Conservation (phyloP, 2,797 vertebrate genomes). For the Gadopsis bispinosus region DNA sequence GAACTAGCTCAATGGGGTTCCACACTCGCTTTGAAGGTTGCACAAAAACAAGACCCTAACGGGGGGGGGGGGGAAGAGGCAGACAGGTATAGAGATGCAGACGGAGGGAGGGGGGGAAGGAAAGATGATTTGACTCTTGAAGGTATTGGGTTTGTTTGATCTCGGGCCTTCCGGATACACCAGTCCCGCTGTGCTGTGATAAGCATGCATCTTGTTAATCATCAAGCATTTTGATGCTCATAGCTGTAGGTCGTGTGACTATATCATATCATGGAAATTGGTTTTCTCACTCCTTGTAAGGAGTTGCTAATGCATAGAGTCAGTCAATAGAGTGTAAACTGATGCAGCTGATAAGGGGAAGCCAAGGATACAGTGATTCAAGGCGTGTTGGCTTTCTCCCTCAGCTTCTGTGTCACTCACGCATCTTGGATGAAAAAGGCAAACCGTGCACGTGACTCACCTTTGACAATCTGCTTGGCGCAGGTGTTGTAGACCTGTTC, state of each 20-base stretch:
- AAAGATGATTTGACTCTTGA: conserved; percentile 14
- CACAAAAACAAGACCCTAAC: conserved; percentile 36
- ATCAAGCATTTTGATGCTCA: conserved; percentile 70
- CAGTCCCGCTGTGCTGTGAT: not conserved
- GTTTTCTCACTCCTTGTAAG: conserved; percentile 27
- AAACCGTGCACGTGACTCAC: conserved; percentile 72
- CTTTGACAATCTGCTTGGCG: conserved; percentile 95
- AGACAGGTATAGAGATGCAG: conserved; percentile 19
- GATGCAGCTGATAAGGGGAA: conserved; percentile 22
- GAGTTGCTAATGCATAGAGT: conserved; percentile 22
- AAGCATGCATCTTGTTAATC: conserved; percentile 23
- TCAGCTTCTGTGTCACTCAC: conserved; percentile 9
- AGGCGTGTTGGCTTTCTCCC: not conserved
- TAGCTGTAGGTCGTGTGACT: conserved; percentile 77
- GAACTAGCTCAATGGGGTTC: conserved; percentile 30
- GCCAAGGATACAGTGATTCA: not conserved
- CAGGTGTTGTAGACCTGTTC: conserved; percentile 94
- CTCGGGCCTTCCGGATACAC: not conserved
- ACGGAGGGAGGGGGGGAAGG: conserved; percentile 9
- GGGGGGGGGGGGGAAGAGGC: not conserved
- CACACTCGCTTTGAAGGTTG: conserved; percentile 53
- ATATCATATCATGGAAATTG: conserved; percentile 36
- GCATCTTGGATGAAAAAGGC: not conserved
- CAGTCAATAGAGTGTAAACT: not conserved
- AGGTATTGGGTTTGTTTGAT: conserved; percentile 53